Base-by-base conservation (phyloP, 2,797 vertebrate genomes). In the Siniperca obscura region DNA sequence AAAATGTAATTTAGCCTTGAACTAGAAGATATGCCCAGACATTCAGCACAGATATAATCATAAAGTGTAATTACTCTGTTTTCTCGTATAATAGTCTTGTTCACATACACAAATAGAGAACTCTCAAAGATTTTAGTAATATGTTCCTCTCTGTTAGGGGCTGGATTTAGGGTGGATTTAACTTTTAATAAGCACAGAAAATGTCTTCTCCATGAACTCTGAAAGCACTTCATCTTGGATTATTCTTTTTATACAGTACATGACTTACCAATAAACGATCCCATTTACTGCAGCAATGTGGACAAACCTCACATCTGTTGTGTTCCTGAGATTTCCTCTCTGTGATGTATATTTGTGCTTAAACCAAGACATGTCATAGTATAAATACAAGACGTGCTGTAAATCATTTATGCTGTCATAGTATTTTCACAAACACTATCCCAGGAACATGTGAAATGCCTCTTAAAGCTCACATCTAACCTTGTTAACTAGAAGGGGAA, bases 251-350 rank as follows among this genome's bases (percentile, higher is more conserved):
- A 34, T 19, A 74, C 22, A 70, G 78, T 67, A 55, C 71, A 78
- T 3, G 27, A 70, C 78, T 76, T 73, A 74, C 80, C 46, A 22
- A 76, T 59, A 76, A 70, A 84, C 36, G 0, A 77, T 70, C 71
- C 25, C 12, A 70, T 57, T 82, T 40, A 4, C 40, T 36, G 79
- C 81, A 60, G 71, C 64, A 77, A 25, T 17, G 25, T 56, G 52
- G 50, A 85, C 68, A 27, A 42, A 57, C 46, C 74, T 74, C 62
- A 38, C 52, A 40, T 57, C 67, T 36, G 44, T n/a, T 17, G 36
- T 48, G 72, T 87, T 87, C 84, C 88, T 86, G 89, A 90, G 84
- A 40, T 78, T 65, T 64, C 64, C 65, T 78, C 82, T 80, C 75
- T 80, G 42, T 34, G 44, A 38, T 62, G 19, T 74, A 17, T 22